A percentile compares a stretch with the other conserved stretches of the same genome.
These are phyloP conservation scores for Protaetia brevitarsis DNA, from an alignment of 1,140 invertebrate species.

Conservation along the genomic window DNA sequence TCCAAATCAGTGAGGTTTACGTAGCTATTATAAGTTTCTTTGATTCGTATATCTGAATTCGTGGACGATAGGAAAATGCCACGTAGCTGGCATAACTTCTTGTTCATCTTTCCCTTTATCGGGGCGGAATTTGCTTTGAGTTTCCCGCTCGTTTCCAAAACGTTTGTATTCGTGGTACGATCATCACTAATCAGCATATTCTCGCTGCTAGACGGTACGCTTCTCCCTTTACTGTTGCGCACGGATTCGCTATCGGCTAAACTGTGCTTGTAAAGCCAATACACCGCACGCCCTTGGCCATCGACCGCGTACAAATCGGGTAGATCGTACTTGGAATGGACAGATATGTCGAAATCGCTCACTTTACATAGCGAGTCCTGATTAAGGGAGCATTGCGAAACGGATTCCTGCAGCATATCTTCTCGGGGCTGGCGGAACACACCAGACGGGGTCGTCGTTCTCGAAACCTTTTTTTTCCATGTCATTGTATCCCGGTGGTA, in stretches of 20 bases:
- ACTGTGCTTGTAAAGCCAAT: constrained; percentile 21
- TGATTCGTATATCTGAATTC: constrained; percentile 6
- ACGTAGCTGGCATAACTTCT: neutral
- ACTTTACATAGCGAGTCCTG: constrained; percentile 24
- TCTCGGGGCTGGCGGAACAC: constrained; percentile 20
- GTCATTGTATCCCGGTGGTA: neutral
- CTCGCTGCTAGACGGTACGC: neutral
- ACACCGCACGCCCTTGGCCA: neutral
- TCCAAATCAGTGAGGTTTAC: neutral
- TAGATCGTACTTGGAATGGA: constrained; percentile 1
- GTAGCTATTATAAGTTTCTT: constrained; percentile 20
- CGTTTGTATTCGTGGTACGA: neutral
- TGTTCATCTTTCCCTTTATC: neutral
- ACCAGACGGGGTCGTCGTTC: neutral
- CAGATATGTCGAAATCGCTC: constrained; percentile 22
- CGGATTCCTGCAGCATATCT: neutral
- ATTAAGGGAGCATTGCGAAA: neutral
- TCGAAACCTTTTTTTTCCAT: neutral
- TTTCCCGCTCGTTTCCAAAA: neutral
- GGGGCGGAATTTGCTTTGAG: neutral
- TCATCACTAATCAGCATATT: neutral
- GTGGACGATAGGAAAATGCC: neutral
- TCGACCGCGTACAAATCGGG: neutral
- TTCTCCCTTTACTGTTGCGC: neutral
- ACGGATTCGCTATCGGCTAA: neutral